A percentile compares a stretch with the other conserved stretches of the same genome.
These are phyloP conservation scores for Heteromurus nitidus DNA, from an alignment of 2,888 invertebrate genomes.

Conservation along the genomic window DNA sequence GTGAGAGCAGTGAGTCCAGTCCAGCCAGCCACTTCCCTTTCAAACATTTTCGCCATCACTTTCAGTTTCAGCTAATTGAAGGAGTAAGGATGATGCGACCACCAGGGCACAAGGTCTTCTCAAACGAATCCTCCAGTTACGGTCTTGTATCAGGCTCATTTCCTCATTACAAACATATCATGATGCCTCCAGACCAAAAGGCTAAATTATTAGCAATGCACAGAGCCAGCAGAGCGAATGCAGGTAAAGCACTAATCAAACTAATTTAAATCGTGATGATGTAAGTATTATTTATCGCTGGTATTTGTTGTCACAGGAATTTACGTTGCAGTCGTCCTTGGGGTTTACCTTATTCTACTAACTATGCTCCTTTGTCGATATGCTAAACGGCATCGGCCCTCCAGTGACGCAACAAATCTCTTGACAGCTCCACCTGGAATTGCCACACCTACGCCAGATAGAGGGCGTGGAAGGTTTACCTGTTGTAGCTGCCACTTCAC, in stretches of 20 bases:
- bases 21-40: too few relatives aligned
- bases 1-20: too few relatives aligned
- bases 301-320: constrained; percentile 59
- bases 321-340: constrained; percentile 71
- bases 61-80: too few relatives aligned
- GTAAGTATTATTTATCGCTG: not conserved
- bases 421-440: constrained; percentile 49
- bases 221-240: constrained; percentile 64
- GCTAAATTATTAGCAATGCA: constrained; percentile 67
- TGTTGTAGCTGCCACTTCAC: constrained; percentile 49
- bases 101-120: constrained; percentile 29
- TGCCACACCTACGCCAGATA: constrained; percentile 47
- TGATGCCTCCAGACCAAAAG: constrained; percentile 65
- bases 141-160: constrained; percentile 56
- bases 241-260: too few relatives aligned
- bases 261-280: not conserved
- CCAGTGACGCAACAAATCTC: constrained; percentile 51
- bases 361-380: constrained; percentile 71
- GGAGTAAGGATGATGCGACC: constrained; percentile 54
- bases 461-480: constrained; percentile 37
- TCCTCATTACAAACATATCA: constrained; percentile 65
- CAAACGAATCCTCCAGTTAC: constrained; percentile 59
- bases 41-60: too few relatives aligned
- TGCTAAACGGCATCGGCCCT: constrained; percentile 62
- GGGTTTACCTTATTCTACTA: constrained; percentile 69